Percentiles rank a stretch among this genome's conserved stretches.
Evolutionary conservation across 2,113 vertebrate genomes (phyloP).

Genomic region (Platycercus adscitus): DNA sequence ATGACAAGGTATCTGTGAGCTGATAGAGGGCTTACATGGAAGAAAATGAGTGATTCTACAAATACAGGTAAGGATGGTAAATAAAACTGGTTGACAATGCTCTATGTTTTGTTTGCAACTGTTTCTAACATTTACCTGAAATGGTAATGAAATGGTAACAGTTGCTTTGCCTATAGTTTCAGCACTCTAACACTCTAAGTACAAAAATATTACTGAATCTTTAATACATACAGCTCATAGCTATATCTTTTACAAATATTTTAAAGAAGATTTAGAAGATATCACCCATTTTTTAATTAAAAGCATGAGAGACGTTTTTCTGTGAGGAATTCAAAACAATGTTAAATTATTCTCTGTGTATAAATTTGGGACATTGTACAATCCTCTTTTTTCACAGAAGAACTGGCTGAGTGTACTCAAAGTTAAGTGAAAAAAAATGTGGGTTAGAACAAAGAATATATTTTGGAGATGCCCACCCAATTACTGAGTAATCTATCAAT

Average conservation of each 20-base stretch:
- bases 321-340: neutral
- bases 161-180: neutral
- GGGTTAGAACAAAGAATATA: neutral
- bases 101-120: neutral
- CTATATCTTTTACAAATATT: neutral
- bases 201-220: neutral
- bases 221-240: neutral
- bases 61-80: neutral
- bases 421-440: neutral
- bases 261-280: neutral
- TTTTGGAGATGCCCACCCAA: neutral
- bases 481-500: neutral
- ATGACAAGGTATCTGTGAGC: neutral
- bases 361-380: neutral
- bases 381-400: neutral
- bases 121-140: neutral
- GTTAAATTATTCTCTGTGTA: neutral
- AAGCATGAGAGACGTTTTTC: neutral
- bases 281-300: neutral
- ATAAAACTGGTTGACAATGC: neutral
- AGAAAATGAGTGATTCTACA: neutral
- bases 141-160: neutral
- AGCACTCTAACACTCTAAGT: neutral
- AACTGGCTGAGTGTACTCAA: neutral
- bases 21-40: neutral